Percentiles rank a stretch among this genome's conserved stretches.
Evolutionary conservation across 2,888 invertebrate genomes (phyloP).

Genomic region (Eucriotettix oculatus): DNA sequence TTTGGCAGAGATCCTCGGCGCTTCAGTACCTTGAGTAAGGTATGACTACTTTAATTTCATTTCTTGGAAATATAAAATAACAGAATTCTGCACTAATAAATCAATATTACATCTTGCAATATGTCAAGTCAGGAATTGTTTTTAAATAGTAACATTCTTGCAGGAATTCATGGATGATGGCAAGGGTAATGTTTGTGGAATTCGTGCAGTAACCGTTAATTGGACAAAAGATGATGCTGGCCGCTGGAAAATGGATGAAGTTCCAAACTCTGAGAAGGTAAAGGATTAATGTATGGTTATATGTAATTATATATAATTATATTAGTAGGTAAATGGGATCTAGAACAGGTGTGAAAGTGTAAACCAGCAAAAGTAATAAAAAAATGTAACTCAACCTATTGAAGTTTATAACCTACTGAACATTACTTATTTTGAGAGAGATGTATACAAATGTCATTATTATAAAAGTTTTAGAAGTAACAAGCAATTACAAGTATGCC

Average conservation of each 20-base stretch:
- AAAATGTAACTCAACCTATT: no score
- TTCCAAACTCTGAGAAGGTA: conserved; percentile 56
- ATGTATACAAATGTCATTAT: no score
- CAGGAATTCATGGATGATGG: conserved; percentile 83
- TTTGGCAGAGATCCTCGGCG: conserved; percentile 85
- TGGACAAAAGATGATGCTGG: conserved; percentile 88
- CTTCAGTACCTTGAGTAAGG: conserved; percentile 84
- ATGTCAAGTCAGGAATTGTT: not conserved
- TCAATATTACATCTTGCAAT: not conserved
- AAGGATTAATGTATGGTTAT: not conserved
- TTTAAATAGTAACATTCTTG: not conserved
- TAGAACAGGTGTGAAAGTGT: no score
- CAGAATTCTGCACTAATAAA: not conserved
- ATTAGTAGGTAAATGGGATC: no score
- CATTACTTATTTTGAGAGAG: no score
- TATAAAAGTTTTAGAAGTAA: no score
- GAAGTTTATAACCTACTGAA: no score
- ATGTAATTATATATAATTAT: no score
- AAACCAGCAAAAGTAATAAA: no score
- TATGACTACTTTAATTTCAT: conserved; percentile 15
- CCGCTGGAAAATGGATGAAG: conserved; percentile 85
- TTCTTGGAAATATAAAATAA: not conserved
- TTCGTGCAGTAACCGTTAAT: conserved; percentile 76
- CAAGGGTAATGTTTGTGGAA: conserved; percentile 75
- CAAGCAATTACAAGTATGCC: no score